Base-by-base conservation (phyloP, 2,888 invertebrate species). In the Trissonchulus latispiculum region DNA sequence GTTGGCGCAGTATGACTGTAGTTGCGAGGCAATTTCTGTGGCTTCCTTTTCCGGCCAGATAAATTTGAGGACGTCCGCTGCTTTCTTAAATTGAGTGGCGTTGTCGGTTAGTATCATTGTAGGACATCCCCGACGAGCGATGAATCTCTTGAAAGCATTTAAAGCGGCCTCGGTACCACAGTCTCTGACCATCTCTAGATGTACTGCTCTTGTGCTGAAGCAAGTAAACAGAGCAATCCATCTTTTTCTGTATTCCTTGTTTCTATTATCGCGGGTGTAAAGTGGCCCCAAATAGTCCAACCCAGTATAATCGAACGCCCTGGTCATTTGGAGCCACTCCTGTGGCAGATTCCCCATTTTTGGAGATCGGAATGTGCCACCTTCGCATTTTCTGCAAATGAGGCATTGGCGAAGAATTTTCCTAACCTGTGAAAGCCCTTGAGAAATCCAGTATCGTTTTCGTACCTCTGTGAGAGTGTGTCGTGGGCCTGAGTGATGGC, bases 171-270 rank as follows among this genome's bases (percentile, higher is more conserved):
- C 72, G 0, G 82, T 79, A 1, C 78, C 78, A n/a, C 83, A 74
- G 3, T 79, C 77, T 0, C 82, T 1, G 84, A n/a, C n/a, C n/a
- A n/a, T n/a, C n/a, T n/a, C n/a, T n/a, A n/a, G n/a, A n/a, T n/a
- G n/a, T n/a, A n/a, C 77, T 0, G 80, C 79, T 23, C 83, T 75
- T 48, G 82, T 83, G 0, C 82, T 77, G 0, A 83, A 81, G 78
- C 84, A 85, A 0, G 84, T 84, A 72, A 80, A 82, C 2, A 85
- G 48, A 18, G 77, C 76, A n/a, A 84, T 77, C 80, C 80, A 84
- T 0, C 61, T 37, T 61, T 79, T 79, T 15, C 36, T n/a, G 18
- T 8, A 29, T 64, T 31, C n/a, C 33, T 8, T 18, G 29, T 64
- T 31, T 2, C 75, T 78, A 67, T 81, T 80, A n/a, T 74, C 36